Evolutionary conservation across 1,140 invertebrate species (phyloP).

Genomic region (Sinella curviseta): DNA sequence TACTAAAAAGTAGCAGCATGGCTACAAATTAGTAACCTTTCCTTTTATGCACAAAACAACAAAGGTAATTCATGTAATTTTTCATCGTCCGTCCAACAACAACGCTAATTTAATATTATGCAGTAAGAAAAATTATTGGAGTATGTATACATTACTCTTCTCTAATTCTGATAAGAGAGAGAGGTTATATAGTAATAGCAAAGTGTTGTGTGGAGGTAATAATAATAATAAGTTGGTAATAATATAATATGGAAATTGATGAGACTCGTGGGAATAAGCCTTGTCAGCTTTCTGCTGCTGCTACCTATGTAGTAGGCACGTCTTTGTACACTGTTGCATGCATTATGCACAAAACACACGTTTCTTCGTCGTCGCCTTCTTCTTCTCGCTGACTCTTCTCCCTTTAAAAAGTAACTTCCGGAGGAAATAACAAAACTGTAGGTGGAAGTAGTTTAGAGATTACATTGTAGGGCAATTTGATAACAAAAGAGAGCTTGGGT

Average conservation of each 20-base stretch:
- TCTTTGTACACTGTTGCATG: no score
- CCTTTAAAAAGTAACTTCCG: not conserved
- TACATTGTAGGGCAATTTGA: conserved; percentile 23
- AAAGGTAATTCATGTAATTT: not conserved
- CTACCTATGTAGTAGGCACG: not conserved
- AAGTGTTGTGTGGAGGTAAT: not conserved
- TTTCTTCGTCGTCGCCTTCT: not conserved
- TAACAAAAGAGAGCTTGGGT: not conserved
- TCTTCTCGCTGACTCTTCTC: not conserved
- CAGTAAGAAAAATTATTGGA: not conserved
- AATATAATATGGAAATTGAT: conserved; percentile 21
- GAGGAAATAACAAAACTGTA: conserved; percentile 8
- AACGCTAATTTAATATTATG: not conserved
- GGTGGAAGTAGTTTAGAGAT: conserved; percentile 16
- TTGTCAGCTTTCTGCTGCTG: not conserved
- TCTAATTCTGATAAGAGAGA: no score
- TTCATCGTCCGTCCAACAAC: not conserved
- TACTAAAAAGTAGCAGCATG: no score
- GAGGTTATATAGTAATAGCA: no score
- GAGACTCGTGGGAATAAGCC: conserved; percentile 20
- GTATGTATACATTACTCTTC: not conserved
- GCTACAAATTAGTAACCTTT: no score
- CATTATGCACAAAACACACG: not conserved
- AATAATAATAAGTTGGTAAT: conserved; percentile 10
- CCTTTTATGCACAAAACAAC: not conserved